Conservation (phyloP, 2,797 vertebrate genomes). For the Falco naumanni region DNA sequence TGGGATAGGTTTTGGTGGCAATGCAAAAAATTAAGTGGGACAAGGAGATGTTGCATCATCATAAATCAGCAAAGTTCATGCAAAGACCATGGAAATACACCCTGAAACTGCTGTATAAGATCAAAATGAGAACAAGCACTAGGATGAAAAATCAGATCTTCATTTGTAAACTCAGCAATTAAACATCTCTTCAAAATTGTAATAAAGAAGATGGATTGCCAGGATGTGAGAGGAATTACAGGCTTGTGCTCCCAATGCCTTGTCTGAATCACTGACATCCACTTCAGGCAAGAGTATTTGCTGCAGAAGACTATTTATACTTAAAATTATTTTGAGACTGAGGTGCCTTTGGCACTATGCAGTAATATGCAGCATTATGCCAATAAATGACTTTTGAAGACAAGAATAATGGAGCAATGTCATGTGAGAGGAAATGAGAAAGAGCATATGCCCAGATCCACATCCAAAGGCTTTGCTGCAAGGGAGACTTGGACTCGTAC, state of each 20-base stretch:
- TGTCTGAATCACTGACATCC: neutral
- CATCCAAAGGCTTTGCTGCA: conserved; percentile 11
- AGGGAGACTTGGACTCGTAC: neutral
- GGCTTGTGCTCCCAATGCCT: neutral
- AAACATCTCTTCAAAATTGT: neutral
- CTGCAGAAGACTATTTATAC: neutral
- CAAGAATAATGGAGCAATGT: conserved; percentile 30
- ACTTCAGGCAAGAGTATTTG: neutral
- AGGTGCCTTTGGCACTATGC: neutral
- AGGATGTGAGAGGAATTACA: neutral
- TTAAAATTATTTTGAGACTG: neutral
- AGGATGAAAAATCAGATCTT: neutral
- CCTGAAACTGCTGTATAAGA: neutral
- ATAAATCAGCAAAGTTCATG: neutral
- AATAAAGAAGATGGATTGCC: neutral
- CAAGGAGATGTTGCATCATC: neutral
- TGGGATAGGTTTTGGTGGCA: neutral
- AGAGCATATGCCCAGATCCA: conserved; percentile 18
- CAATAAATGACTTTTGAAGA: conserved; percentile 13
- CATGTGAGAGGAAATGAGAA: conserved; percentile 56
- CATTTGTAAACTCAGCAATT: neutral
- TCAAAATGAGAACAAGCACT: neutral
- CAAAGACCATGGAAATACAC: neutral
- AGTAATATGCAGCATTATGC: neutral
- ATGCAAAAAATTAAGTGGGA: neutral